Base-by-base conservation (phyloP, 2,113 vertebrate species). In the Gymnorhina tibicen region DNA sequence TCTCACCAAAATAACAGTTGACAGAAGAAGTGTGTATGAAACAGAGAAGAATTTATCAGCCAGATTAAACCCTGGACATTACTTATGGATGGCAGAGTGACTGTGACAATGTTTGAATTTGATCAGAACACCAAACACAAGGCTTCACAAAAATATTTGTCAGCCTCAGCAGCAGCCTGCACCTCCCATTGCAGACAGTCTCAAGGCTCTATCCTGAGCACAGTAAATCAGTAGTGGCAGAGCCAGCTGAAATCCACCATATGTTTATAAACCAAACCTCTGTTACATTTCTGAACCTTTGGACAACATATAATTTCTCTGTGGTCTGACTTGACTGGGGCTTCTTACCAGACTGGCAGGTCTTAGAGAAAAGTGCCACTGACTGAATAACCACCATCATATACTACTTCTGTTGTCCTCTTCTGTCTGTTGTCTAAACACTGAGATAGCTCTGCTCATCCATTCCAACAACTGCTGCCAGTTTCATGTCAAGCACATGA, bases 211-310 rank as follows among this genome's bases (percentile, higher is more conserved):
- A 1, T 69, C 58, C 24, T 30, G 21, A 55, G 16, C 16, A 21
- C 66, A 27, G 62, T n/a, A 60, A 82, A 83, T 79, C 53, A 42
- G 35, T 3, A 37, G 33, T 6, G 56, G 63, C 60, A 47, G 47
- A n/a, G 58, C 50, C 66, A 26, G 0, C 39, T 85, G 92, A 87
- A 77, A 47, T 44, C 73, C 26, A 70, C 85, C 62, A 28, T n/a
- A 22, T 84, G 73, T 84, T 93, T 73, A 41, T 89, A 60, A 26
- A 27, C 16, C 33, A 49, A 27, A 28, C 11, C 11, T n/a, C 47
- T 82, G 73, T 82, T 90, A 72, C 33, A 28, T 92, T 90, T 95
- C 83, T 93, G 83, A 88, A 42, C 37, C n/a, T 85, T 85, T 88
- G 58, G 70, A 92, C 70, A 88, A 59, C 58, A 2, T 35, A 32